These are phyloP conservation scores for Dermochelys coriacea DNA, from an alignment of 2,797 vertebrate species.

Conservation along the genomic window DNA sequence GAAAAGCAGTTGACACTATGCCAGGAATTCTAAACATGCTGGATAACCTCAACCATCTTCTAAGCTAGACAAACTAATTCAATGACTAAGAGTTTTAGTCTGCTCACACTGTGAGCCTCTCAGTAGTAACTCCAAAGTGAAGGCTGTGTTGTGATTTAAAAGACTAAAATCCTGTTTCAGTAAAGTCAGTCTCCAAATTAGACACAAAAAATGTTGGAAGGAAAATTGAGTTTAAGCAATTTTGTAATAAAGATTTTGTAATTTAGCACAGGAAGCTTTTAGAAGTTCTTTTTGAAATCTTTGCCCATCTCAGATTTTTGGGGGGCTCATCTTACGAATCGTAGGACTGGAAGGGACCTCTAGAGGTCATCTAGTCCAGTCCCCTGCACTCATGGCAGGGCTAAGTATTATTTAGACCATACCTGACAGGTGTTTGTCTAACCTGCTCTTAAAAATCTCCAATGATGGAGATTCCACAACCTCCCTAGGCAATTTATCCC, in stretches of 20 bases:
- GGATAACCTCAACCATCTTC: background rate
- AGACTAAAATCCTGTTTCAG: background rate
- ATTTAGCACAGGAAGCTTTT: background rate
- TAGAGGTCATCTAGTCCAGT: no score
- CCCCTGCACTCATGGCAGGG: no score
- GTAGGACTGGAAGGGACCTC: no score
- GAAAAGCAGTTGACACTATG: background rate
- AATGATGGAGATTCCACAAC: no score
- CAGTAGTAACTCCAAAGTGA: background rate
- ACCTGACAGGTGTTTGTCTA: no score
- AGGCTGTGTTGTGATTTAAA: background rate
- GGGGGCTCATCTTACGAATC: background rate
- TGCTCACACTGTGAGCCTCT: background rate
- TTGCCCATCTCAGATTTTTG: background rate
- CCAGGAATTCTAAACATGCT: background rate
- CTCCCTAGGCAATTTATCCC: no score
- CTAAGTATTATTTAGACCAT: no score
- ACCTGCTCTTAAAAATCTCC: no score
- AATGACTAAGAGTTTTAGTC: background rate
- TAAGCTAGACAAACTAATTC: background rate
- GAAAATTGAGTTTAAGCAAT: background rate
- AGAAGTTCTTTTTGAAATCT: background rate
- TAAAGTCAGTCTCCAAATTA: background rate
- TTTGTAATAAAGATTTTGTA: background rate
- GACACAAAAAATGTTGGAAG: background rate